phyloP scores from a whole-genome alignment of 2,113 vertebrate genomes.

The Chiloscyllium plagiosum region DNA sequence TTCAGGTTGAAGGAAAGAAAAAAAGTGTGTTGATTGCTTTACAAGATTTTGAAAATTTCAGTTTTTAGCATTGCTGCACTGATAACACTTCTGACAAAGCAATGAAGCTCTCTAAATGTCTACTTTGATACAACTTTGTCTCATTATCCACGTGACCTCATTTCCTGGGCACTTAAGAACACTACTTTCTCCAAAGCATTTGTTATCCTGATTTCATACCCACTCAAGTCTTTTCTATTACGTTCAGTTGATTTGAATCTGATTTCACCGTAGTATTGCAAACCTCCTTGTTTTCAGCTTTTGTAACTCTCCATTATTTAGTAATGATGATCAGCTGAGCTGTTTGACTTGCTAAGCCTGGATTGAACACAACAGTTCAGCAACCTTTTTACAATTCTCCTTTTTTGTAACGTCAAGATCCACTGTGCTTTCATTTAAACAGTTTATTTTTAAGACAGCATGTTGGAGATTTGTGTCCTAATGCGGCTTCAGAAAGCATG shows the following conservation, averaged over 20 bases:
- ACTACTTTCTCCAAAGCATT: neutral
- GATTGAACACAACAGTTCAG: neutral
- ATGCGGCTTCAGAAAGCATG: neutral
- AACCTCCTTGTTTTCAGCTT: neutral
- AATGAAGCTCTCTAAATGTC: neutral
- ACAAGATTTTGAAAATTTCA: neutral
- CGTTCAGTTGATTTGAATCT: neutral
- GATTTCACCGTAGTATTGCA: neutral
- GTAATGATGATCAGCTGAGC: neutral
- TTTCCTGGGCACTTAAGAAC: neutral
- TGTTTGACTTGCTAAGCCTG: neutral
- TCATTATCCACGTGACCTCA: neutral
- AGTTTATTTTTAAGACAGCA: neutral
- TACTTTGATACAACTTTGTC: neutral
- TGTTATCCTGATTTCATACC: neutral
- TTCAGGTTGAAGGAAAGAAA: neutral
- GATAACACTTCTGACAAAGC: neutral
- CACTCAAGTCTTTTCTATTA: neutral
- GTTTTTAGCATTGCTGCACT: neutral
- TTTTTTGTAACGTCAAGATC: neutral
- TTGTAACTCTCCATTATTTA: neutral
- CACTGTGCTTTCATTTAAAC: neutral
- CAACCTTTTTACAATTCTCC: neutral
- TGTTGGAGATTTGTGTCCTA: neutral
- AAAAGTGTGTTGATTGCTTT: neutral